phyloP scores from a whole-genome alignment of 2,797 vertebrate species.

The Phoebastria nigripes region DNA sequence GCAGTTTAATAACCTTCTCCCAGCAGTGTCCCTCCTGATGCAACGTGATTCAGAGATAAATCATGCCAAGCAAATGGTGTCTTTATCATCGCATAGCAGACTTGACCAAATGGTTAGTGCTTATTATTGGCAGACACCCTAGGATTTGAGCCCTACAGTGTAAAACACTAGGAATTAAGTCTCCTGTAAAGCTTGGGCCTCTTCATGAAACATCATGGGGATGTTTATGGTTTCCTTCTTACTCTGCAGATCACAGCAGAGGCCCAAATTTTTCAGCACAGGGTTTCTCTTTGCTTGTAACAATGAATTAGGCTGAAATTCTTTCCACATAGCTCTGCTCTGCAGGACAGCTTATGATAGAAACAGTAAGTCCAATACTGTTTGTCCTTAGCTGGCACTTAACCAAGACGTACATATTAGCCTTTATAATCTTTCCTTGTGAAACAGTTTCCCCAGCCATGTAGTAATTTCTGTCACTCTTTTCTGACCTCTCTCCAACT shows the following conservation, averaged over 20 bases:
- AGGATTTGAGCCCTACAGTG: neutral
- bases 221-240: neutral
- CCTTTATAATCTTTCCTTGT: neutral
- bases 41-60: neutral
- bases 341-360: neutral
- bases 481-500: neutral
- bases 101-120: neutral
- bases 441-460: neutral
- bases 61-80: neutral
- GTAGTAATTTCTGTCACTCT: neutral
- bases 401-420: neutral
- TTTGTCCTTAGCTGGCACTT: neutral
- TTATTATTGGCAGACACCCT: neutral
- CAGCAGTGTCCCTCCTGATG: neutral
- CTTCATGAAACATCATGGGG: neutral
- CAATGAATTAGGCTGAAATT: neutral
- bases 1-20: neutral
- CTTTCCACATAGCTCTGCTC: neutral
- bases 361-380: neutral
- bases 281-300: neutral
- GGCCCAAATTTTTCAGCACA: neutral
- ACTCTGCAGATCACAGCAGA: neutral
- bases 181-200: neutral
- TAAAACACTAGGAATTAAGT: neutral
- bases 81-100: neutral